Percentiles rank a stretch among this genome's conserved stretches.
Evolutionary conservation across 1,140 invertebrate genomes (phyloP).

Genomic region (Ceratosolen solmsi): DNA sequence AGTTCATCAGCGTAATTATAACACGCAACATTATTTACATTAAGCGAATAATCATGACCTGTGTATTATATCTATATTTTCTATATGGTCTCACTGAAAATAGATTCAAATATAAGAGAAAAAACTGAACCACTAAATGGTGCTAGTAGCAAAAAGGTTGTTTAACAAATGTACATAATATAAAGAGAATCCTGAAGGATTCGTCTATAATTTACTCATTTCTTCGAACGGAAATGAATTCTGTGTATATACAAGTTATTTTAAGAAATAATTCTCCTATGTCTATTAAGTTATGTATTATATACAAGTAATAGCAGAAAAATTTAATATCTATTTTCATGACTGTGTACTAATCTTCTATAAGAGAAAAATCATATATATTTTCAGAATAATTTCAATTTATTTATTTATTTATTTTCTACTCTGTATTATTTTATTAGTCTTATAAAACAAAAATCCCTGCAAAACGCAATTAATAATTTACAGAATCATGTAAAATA

Average conservation of each 20-base stretch:
- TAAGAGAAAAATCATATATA: not conserved
- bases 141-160: not conserved
- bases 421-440: not conserved
- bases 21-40: conserved; percentile 38
- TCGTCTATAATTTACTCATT: not conserved
- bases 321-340: not conserved
- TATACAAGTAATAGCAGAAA: not conserved
- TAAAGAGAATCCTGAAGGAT: not conserved
- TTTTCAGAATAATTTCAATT: not conserved
- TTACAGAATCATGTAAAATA: too few species aligned
- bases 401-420: conserved; percentile 13
- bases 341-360: not conserved
- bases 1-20: conserved; percentile 13
- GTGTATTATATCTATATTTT: conserved; percentile 29
- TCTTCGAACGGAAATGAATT: not conserved
- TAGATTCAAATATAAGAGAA: conserved; percentile 5
- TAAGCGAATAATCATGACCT: conserved; percentile 32
- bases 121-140: not conserved
- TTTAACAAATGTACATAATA: not conserved
- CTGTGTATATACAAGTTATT: not conserved
- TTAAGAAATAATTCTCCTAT: not conserved
- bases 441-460: too few species aligned
- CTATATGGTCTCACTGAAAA: conserved; percentile 3
- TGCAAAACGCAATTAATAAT: too few species aligned
- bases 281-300: not conserved